phyloP scores from a whole-genome alignment of 2,888 invertebrate species.

The Lydus trimaculatus region DNA sequence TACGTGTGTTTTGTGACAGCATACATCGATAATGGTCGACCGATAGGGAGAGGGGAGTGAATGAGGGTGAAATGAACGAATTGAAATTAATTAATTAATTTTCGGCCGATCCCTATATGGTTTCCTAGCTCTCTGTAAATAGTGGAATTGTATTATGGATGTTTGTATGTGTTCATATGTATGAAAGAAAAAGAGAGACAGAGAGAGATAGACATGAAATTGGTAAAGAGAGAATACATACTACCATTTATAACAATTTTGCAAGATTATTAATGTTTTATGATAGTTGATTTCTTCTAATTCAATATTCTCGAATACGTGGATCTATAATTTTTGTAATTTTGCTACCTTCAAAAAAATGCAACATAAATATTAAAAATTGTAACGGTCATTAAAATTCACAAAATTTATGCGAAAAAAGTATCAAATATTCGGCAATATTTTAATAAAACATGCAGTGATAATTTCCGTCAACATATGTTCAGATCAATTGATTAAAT shows the following conservation, averaged over 20 bases:
- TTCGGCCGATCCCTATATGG: constrained; percentile 39
- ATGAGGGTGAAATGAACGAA: constrained; percentile 29
- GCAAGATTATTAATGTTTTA: constrained; percentile 10
- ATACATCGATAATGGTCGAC: constrained; percentile 18
- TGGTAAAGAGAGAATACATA: constrained; percentile 28
- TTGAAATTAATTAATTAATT: constrained; percentile 49
- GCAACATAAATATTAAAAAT: background rate
- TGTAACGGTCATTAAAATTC: background rate
- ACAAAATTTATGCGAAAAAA: background rate
- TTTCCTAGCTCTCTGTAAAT: constrained; percentile 41
- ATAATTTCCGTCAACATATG: background rate
- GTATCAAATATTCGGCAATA: background rate
- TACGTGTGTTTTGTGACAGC: constrained; percentile 24
- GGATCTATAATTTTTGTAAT: background rate
- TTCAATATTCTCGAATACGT: background rate
- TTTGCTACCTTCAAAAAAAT: background rate
- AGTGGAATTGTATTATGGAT: constrained; percentile 35
- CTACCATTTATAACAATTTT: constrained; percentile 26
- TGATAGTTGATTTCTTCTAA: background rate
- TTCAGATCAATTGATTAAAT: background rate
- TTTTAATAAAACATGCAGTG: background rate
- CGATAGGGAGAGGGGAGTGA: background rate
- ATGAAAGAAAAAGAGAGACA: constrained; percentile 7
- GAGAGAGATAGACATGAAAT: constrained; percentile 33
- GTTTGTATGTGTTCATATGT: background rate